These are phyloP conservation scores for Mandrillus leucophaeus DNA, from an alignment of 2,113 vertebrate genomes.

Conservation along the genomic window DNA sequence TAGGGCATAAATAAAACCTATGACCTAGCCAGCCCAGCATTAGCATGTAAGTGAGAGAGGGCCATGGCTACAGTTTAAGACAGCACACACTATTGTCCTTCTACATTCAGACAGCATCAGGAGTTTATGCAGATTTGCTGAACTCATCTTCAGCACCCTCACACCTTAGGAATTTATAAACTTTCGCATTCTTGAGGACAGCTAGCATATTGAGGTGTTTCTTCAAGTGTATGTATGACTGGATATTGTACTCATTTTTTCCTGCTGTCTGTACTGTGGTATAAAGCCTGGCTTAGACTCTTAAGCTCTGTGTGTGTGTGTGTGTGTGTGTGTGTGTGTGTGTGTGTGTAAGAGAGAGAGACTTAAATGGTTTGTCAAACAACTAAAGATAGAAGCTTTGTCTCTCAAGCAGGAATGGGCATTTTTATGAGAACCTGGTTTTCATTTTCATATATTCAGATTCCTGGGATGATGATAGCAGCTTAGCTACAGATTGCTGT, in stretches of 20 bases:
- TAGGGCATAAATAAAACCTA: neutral
- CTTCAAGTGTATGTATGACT: neutral
- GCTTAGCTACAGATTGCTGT: neutral
- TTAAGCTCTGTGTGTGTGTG: neutral
- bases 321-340: neutral
- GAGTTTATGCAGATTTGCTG: neutral
- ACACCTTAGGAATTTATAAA: neutral
- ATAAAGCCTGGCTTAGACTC: neutral
- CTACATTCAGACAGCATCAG: neutral
- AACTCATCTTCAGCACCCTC: neutral
- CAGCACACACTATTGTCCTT: neutral
- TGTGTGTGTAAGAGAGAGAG: neutral
- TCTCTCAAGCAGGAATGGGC: neutral
- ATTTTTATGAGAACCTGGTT: neutral
- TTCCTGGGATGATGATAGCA: neutral
- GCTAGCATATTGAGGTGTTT: neutral
- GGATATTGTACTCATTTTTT: neutral
- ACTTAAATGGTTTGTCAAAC: neutral
- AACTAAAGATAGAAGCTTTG: neutral
- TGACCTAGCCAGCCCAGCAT: neutral
- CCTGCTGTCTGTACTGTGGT: neutral
- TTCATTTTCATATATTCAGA: neutral
- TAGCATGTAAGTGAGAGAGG: neutral
- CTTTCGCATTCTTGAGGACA: neutral
- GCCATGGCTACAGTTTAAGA: neutral